Conservation (phyloP, 2,888 invertebrate species). For the Autographa gamma region DNA sequence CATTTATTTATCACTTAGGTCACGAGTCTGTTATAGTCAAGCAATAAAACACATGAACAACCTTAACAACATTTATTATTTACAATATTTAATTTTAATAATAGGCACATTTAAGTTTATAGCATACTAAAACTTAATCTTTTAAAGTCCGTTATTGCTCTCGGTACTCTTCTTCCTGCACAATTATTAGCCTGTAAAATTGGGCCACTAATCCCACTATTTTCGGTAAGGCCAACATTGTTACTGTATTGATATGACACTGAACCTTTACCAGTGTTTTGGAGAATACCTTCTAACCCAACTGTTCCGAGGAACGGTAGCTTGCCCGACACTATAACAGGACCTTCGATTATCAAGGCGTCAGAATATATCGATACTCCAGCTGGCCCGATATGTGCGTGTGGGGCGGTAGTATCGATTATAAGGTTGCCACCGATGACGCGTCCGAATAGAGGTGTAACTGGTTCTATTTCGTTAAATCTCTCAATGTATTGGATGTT, state of each 20-base stretch:
- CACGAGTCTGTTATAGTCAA: neutral
- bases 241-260: constrained; percentile 51
- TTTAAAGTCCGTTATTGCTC: constrained; percentile 13
- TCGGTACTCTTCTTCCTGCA: constrained; percentile 1
- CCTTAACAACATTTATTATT: constrained; percentile 2
- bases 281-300: constrained; percentile 64
- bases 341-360: constrained; percentile 63
- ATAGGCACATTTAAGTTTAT: constrained; percentile 11
- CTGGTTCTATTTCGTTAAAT: constrained; percentile 16
- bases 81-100: neutral
- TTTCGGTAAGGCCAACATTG: constrained; percentile 45
- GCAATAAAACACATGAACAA: neutral
- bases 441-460: constrained; percentile 32
- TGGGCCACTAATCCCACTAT: constrained; percentile 11
- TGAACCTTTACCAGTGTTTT: constrained; percentile 58
- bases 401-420: constrained; percentile 51
- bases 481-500: constrained; percentile 25
- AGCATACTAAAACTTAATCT: constrained; percentile 7
- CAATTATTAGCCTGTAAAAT: constrained; percentile 13
- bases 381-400: constrained; percentile 38
- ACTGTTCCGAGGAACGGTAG: constrained; percentile 68
- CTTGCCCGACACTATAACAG: constrained; percentile 62
- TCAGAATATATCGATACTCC: constrained; percentile 62
- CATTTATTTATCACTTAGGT: neutral
- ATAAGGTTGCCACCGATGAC: constrained; percentile 49